phyloP scores from a whole-genome alignment of 2,113 vertebrate genomes.

The Origma solitaria region DNA sequence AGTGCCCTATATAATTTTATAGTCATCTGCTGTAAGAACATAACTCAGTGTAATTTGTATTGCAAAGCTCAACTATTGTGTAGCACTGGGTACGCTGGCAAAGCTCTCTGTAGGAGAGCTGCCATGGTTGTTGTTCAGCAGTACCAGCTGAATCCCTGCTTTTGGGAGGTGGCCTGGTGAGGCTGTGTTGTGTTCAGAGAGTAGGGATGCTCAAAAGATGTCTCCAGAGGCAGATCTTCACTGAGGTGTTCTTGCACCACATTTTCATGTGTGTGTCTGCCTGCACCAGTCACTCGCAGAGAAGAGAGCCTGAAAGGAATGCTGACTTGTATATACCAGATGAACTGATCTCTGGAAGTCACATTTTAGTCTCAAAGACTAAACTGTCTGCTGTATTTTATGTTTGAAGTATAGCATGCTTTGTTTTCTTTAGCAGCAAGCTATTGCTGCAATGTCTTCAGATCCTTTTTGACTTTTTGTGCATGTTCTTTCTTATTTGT shows the following conservation, averaged over 20 bases:
- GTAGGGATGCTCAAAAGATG: neutral
- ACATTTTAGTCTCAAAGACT: neutral
- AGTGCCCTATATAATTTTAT: conserved; percentile 44
- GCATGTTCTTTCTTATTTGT: neutral
- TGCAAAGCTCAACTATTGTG: neutral
- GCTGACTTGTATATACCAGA: neutral
- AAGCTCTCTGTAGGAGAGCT: neutral
- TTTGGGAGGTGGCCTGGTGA: neutral
- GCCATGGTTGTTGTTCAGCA: neutral
- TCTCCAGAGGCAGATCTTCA: neutral
- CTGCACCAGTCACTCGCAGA: neutral
- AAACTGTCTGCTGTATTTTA: neutral
- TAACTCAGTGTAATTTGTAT: conserved; percentile 46
- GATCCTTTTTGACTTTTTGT: neutral
- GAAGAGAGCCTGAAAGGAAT: neutral
- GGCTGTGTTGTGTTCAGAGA: neutral
- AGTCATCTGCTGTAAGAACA: neutral
- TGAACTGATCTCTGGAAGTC: neutral
- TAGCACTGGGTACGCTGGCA: neutral
- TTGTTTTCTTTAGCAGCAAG: neutral
- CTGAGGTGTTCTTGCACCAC: neutral
- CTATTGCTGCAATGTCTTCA: neutral
- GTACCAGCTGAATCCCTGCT: neutral
- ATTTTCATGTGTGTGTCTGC: neutral
- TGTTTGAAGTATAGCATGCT: neutral